A percentile compares a stretch with the other conserved stretches of the same genome.
phyloP scores from a whole-genome alignment of 2,797 vertebrate species.

The Leptatherina wallacei region DNA sequence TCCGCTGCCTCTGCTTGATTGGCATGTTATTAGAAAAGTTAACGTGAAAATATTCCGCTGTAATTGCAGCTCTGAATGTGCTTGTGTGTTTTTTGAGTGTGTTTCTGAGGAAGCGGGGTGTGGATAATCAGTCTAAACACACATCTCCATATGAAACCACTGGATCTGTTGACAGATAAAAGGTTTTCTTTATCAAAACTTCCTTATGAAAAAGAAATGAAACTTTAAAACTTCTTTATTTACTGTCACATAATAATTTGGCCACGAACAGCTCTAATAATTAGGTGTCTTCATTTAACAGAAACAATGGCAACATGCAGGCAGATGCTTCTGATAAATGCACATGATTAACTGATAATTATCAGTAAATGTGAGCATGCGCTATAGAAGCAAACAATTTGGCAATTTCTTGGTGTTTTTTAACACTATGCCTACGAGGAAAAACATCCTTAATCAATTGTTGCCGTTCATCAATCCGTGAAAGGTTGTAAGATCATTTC shows the following conservation, averaged over 20 bases:
- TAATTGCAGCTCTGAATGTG: slow-evolving; percentile 11
- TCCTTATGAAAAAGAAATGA: too few species aligned
- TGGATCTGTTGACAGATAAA: background rate
- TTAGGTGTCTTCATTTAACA: too few species aligned
- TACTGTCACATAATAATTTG: too few species aligned
- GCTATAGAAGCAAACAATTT: background rate
- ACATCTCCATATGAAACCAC: background rate
- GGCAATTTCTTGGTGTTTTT: background rate
- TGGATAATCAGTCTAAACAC: background rate
- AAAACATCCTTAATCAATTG: background rate
- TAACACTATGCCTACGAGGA: background rate
- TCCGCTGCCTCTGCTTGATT: slow-evolving; percentile 49
- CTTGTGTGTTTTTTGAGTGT: slow-evolving; percentile 5
- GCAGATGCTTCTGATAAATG: too few species aligned
- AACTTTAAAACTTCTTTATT: too few species aligned
- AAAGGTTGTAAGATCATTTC: too few species aligned
- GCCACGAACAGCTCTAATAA: too few species aligned
- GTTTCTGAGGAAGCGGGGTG: background rate
- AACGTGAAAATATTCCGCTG: slow-evolving; percentile 22
- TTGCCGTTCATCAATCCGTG: too few species aligned
- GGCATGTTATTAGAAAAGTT: slow-evolving; percentile 60
- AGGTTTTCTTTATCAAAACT: too few species aligned
- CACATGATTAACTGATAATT: too few species aligned
- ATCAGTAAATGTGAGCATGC: background rate
- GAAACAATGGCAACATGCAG: too few species aligned